Evolutionary conservation across 2,888 invertebrate genomes (phyloP), one percentile per base, ranked within the genome.

Genomic region (Gortyna flavago): DNA sequence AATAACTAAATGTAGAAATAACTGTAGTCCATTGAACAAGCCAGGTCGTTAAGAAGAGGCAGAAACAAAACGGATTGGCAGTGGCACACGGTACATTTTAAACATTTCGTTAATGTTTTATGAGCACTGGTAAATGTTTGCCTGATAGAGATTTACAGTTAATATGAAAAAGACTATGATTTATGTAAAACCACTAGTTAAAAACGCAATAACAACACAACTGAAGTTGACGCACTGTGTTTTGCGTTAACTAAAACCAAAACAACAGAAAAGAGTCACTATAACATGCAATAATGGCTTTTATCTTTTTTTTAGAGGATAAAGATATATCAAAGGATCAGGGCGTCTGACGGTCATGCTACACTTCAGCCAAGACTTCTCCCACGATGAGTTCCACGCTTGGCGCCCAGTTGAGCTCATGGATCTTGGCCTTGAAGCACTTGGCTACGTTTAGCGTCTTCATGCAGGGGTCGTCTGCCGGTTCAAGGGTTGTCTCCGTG

Each of bases 401-500:
- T 0, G 95, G 95, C 4, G 93, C 93, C 94, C 94, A 94, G 81
- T 94, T 89, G 16, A 94, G 89, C 78, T 94, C 92, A 81, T 94
- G 94, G 48, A 94, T 92, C 82, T 92, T 93, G 0, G 75, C 83
- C 78, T 94, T 94, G 90, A 95, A 95, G 87, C 95, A 95, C 70
- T 88, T 92, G 72, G 91, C 91, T 21, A 93, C 81, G 64, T 88
- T 87, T 18, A 95, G 84, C 0, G 91, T 86, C 71, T 84, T 85
- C 74, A 89, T 29, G 84, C 95, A 95, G 0, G 88, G 84, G 54
- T 81, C 72, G 35, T 93, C 93, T 0, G 77, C 73, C 6, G 81
- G 79, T 4, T 75, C 76, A 0, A 91, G 86, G 0, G 70, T 72
- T 0, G 84, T 64, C 16, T 88, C 80, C 48, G 88, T 80, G 77